Conservation (phyloP, 2,888 invertebrate genomes). For the Pogonocherus hispidulus region DNA sequence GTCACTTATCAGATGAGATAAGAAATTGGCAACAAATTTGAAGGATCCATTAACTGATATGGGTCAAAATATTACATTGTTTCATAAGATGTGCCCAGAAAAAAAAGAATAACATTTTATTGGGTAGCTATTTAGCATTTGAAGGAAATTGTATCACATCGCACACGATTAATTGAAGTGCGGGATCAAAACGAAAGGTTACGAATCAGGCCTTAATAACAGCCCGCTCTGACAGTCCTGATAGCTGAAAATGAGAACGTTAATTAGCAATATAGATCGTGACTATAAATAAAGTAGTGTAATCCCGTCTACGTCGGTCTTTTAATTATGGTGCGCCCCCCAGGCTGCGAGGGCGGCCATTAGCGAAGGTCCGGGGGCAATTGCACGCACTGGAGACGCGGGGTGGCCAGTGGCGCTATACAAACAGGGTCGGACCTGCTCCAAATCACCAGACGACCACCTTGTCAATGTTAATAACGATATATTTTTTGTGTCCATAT, state of each 20-base stretch:
- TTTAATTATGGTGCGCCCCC: constrained; percentile 66
- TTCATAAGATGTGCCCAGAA: no score
- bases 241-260: constrained; percentile 67
- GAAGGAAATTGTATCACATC: neutral
- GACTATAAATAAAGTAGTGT: constrained; percentile 69
- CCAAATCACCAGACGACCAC: neutral
- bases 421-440: neutral
- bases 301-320: constrained; percentile 66
- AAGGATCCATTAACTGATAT: no score
- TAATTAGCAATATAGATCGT: constrained; percentile 70
- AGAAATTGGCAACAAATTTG: no score
- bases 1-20: no score
- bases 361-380: constrained; percentile 58
- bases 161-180: constrained; percentile 39
- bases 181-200: constrained; percentile 38
- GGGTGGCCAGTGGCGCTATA: constrained; percentile 46
- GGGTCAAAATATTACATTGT: no score
- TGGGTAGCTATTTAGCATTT: no score
- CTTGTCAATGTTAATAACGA: no score
- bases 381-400: constrained; percentile 46
- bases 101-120: no score
- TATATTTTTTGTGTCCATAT: no score
- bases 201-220: constrained; percentile 54
- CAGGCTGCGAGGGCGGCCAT: constrained; percentile 60
- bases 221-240: constrained; percentile 61